phyloP scores from a whole-genome alignment of 2,888 invertebrate genomes.

The Pinctada fucata region DNA sequence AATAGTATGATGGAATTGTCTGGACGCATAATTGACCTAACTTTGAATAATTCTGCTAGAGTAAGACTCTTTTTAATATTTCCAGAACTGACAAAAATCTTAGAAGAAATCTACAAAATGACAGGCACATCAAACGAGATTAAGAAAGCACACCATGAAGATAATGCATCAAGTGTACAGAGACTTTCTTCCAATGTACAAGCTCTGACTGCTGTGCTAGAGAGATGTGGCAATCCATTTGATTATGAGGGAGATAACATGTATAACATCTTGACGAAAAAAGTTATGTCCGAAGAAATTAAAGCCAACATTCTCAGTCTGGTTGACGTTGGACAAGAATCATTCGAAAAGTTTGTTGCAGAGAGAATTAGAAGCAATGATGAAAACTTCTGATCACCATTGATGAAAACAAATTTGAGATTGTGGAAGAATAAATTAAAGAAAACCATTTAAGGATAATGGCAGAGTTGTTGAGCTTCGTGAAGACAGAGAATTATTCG shows the following conservation, averaged over 20 bases:
- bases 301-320: background rate
- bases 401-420: slow-evolving; percentile 16
- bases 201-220: background rate
- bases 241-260: background rate
- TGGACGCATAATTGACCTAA: slow-evolving; percentile 21
- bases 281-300: slow-evolving; percentile 17
- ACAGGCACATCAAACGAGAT: background rate
- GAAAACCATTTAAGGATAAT: background rate
- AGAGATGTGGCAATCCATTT: slow-evolving; percentile 1
- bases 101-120: background rate
- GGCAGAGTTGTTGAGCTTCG: slow-evolving; percentile 6
- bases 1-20: slow-evolving; percentile 27
- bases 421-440: slow-evolving; percentile 12
- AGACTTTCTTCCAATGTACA: background rate
- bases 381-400: slow-evolving; percentile 1
- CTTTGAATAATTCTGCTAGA: slow-evolving; percentile 21
- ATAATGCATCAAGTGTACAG: background rate
- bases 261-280: slow-evolving; percentile 18
- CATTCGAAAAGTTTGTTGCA: background rate
- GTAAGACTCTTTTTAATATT: slow-evolving; percentile 7
- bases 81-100: slow-evolving; percentile 6
- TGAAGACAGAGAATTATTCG: slow-evolving; percentile 21
- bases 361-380: slow-evolving; percentile 13
- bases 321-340: slow-evolving; percentile 2
- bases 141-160: background rate